Conservation (phyloP, 2,888 invertebrate species). For the Phlogophora meticulosa region DNA sequence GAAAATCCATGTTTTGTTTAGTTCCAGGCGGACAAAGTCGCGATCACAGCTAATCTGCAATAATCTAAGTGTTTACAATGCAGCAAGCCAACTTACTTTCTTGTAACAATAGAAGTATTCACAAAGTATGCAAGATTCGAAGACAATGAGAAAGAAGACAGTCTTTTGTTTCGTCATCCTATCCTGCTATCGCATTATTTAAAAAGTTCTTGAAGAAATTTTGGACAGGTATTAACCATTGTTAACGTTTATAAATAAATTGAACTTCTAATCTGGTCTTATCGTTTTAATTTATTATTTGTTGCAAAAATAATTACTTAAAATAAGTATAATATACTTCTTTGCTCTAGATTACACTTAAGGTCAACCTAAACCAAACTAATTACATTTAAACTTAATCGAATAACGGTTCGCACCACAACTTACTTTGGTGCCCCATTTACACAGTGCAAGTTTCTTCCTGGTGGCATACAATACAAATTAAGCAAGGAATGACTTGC, state of each 20-base stretch:
- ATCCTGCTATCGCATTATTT: constrained; percentile 33
- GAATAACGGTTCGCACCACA: too few relatives aligned
- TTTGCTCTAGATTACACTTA: too few relatives aligned
- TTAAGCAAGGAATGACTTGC: too few relatives aligned
- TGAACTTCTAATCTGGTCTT: background rate
- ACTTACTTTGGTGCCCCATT: too few relatives aligned
- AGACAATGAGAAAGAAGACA: constrained; percentile 36
- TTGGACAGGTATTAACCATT: constrained; percentile 6
- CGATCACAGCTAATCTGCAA: background rate
- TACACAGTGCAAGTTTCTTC: too few relatives aligned
- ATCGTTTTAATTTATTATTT: background rate
- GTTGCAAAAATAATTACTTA: background rate
- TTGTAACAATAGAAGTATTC: constrained; percentile 28
- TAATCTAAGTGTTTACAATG: constrained; percentile 32
- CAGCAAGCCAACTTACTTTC: constrained; percentile 31
- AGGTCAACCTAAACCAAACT: too few relatives aligned
- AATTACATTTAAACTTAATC: too few relatives aligned
- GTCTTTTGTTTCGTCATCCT: constrained; percentile 46
- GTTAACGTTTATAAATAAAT: constrained; percentile 17
- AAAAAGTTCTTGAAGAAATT: constrained; percentile 16
- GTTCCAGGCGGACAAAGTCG: background rate
- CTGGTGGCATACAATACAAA: too few relatives aligned
- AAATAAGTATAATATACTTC: too few relatives aligned
- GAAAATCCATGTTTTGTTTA: too few relatives aligned
- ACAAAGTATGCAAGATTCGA: constrained; percentile 39